Conservation (phyloP, 1,140 invertebrate genomes). For the Dryas iulia region DNA sequence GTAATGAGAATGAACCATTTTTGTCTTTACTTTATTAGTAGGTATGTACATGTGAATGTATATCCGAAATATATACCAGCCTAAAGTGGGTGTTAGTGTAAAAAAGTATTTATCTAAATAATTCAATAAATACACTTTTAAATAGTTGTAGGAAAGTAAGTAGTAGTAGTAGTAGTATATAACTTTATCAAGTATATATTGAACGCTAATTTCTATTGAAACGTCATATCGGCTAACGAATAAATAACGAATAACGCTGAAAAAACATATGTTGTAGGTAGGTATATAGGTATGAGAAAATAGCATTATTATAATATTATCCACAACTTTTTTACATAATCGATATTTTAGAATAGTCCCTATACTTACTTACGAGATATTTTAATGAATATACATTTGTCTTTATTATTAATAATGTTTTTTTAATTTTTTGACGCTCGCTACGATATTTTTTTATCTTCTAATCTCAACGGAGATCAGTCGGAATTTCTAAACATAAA, state of each 20-base stretch:
- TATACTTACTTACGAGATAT: neutral
- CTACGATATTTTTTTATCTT: slow-evolving; percentile 12
- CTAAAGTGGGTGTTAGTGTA: too few species aligned
- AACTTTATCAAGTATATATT: too few species aligned
- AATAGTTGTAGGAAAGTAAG: too few species aligned
- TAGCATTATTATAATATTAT: too few species aligned
- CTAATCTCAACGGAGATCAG: slow-evolving; percentile 16
- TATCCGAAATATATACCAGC: neutral
- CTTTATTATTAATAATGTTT: neutral
- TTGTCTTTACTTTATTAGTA: slow-evolving; percentile 47
- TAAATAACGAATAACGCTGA: too few species aligned
- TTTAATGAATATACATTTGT: neutral
- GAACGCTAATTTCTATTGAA: too few species aligned
- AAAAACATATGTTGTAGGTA: too few species aligned
- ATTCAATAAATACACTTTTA: too few species aligned
- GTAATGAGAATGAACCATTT: slow-evolving; percentile 62
- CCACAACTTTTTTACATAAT: neutral
- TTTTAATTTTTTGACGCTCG: neutral
- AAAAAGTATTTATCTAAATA: too few species aligned
- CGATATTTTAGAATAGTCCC: neutral
- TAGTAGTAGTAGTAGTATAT: too few species aligned
- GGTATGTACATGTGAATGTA: slow-evolving; percentile 27
- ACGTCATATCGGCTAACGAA: too few species aligned
- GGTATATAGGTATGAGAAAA: too few species aligned
- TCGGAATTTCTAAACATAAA: slow-evolving; percentile 47